Base-by-base conservation (phyloP, 2,113 vertebrate genomes). In the Smithornis capensis region DNA sequence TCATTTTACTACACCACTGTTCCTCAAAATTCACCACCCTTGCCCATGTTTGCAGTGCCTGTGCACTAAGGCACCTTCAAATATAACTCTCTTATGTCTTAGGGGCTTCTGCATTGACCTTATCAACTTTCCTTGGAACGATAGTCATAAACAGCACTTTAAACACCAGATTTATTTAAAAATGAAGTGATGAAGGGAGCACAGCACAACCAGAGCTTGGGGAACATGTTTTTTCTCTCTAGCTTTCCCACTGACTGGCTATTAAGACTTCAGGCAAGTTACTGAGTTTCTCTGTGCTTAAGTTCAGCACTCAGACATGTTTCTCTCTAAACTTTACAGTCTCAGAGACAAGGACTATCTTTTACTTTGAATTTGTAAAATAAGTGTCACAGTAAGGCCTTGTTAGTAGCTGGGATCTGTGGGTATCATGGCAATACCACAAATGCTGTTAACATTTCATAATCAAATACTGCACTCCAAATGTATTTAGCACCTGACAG, bases 61-160 rank as follows among this genome's bases (percentile, higher is more conserved):
- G 37, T 53, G 82, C 65, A 49, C 84, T 56, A 9, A 14, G 1
- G 84, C 12, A 12, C 82, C 82, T 94, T 83, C 87, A 88, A 7
- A 85, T 50, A 35, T 14, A 94, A 47, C 75, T 86, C 55, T 47
- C 38, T 50, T 44, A 87, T 90, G 75, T 93, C 89, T 86, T 25
- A 63, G 64, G 82, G 42, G 59, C 59, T 88, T 95, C 92, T 95
- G 85, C 90, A 55, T 55, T 91, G 90, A 97, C 95, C 92, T 96
- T 91, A 95, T 91, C 93, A 85, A 40, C 88, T 91, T 94, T 70
- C 33, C 62, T 65, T 69, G 63, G 89, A 94, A 91, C 1, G 0
- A 55, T 65, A 82, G 85, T 80, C 63, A 83, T 62, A 85, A 97
- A 85, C 87, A 92, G 94, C 81, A 63, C 50, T 94, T 95, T 88